Evolutionary conservation across 2,888 invertebrate species (phyloP), one percentile per base, ranked within the genome.

Genomic region (Athrips mouffetella): DNA sequence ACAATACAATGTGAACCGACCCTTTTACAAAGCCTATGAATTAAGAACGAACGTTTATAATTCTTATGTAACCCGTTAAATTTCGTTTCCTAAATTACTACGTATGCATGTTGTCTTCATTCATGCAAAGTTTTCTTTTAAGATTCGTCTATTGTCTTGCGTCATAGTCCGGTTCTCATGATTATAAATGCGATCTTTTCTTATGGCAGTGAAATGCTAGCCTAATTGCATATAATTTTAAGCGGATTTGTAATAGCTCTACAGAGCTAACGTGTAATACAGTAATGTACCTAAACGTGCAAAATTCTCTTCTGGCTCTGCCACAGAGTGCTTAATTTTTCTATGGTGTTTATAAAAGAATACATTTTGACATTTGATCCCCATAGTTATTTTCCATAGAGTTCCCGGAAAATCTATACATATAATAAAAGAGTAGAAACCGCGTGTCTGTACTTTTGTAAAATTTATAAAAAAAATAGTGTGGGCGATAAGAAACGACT

Each of bases 121-220:
- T 42, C 42, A 42, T 29, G 42, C 42, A 15, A 42, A 29, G 16
- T 42, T 42, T 18, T 42, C 37, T 21, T 1, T 29, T 29, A 20
- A 10, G 20, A 42, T 42, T 42, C n/a, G 27, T 20, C 42, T 29
- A 42, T 29, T 42, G 42, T 42, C 42, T 42, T 29, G 41, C 42
- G 20, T 16, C 42, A 29, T 29, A 29, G 42, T 42, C 42, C 42
- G 29, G 42, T 42, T 42, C 42, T 29, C 42, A 42, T 18, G 18
- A 42, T 42, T 42, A 42, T n/a, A 29, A 25, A 10, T n/a, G 4
- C 10, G 40, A 13, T 15, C 25, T 25, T 8, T 40, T 8, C 25
- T 25, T 37, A 37, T 25, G 40, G 13, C 40, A 15, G 40, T 40
- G 40, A 40, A 40, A 40, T 18, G 23, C 25, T 23, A 25, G 25